A percentile compares a stretch with the other conserved stretches of the same genome.
Conservation (phyloP, 1,140 invertebrate genomes). For the Planococcus citri region DNA sequence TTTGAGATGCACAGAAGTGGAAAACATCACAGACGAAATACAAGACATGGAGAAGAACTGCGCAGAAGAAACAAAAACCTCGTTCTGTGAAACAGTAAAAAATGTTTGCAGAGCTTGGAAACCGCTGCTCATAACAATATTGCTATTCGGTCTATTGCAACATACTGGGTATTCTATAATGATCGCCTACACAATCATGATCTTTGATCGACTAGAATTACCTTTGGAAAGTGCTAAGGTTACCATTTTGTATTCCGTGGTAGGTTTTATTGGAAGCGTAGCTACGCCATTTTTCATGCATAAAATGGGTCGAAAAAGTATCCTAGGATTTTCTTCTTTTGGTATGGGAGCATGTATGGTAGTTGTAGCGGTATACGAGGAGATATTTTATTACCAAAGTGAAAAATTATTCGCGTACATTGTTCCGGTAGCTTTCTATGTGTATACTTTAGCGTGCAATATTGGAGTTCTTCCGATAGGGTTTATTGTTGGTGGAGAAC, state of each 20-base stretch:
- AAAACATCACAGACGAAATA: slow-evolving; percentile 27
- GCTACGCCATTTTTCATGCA: background rate
- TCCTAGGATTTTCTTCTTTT: background rate
- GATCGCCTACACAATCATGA: background rate
- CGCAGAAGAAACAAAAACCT: background rate
- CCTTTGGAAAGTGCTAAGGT: background rate
- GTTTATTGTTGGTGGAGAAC: slow-evolving; percentile 33
- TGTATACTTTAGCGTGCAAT: slow-evolving; percentile 35
- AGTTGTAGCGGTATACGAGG: background rate
- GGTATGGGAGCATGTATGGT: slow-evolving; percentile 16
- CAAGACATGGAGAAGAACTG: background rate
- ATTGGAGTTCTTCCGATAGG: slow-evolving; percentile 34
- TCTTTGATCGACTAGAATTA: background rate
- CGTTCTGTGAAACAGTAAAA: background rate
- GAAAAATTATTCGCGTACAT: background rate
- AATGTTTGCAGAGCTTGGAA: background rate
- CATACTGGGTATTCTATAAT: background rate
- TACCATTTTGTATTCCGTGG: background rate
- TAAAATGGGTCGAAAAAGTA: background rate
- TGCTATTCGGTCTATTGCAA: background rate
- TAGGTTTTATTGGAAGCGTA: background rate
- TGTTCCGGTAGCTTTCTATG: background rate
- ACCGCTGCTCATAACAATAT: background rate
- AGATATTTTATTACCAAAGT: background rate
- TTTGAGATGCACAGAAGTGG: slow-evolving; percentile 24